Conservation (phyloP, 2,888 invertebrate species). For the Brenthis hecate region DNA sequence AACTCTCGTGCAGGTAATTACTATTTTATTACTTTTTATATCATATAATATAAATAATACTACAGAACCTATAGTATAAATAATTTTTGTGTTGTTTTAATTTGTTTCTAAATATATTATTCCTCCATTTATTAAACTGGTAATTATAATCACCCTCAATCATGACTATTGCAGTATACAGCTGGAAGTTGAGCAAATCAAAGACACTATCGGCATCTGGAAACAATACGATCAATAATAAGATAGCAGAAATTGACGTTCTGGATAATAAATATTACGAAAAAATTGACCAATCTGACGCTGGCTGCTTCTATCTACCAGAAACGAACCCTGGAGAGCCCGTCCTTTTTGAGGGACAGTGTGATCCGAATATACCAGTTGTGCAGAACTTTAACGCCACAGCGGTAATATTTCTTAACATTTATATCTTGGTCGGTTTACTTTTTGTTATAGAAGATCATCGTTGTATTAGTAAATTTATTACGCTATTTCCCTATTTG, state of each 20-base stretch:
- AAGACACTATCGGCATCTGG: conserved; percentile 47
- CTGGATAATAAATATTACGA: conserved; percentile 56
- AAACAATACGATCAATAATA: conserved; percentile 46
- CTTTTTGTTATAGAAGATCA: no score
- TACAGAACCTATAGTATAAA: no score
- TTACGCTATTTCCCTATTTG: no score
- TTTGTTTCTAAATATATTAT: no score
- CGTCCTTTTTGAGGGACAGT: conserved; percentile 57
- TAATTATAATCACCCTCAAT: no score
- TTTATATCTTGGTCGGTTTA: background rate
- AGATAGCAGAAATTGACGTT: conserved; percentile 49
- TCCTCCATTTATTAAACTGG: no score
- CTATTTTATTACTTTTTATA: background rate
- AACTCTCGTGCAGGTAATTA: conserved; percentile 59
- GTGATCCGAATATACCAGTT: conserved; percentile 52
- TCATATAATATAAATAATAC: background rate
- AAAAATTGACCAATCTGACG: conserved; percentile 49
- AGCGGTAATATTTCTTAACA: conserved; percentile 42
- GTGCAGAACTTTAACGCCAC: conserved; percentile 53
- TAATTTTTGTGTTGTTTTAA: no score
- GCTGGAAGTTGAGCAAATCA: conserved; percentile 66
- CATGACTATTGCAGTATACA: conserved; percentile 53
- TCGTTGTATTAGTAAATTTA: no score
- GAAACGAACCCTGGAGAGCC: conserved; percentile 49
- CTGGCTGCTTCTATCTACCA: conserved; percentile 62